Base-by-base conservation (phyloP, 2,888 invertebrate species). In the Zhuqinia jingwanae region DNA sequence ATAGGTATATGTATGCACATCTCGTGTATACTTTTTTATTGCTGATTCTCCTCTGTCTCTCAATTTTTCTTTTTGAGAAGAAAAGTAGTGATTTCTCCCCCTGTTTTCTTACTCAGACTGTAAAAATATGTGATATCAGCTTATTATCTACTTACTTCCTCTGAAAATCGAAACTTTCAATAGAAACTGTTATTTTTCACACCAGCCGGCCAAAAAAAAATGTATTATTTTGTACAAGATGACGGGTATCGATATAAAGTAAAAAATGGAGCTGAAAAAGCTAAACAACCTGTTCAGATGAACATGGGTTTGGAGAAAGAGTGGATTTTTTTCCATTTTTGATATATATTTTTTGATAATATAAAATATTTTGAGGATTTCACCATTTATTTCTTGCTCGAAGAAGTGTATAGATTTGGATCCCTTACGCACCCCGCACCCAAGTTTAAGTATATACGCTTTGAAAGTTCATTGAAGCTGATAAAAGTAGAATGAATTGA, bases 401-500 rank as follows among this genome's bases (percentile, higher is more conserved):
- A 13, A 15, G 13, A 58, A 13, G 56, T 22, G 58, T 22, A 73
- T 1, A 13, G 50, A 73, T 50, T 50, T 73, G n/a, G 68, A 80
- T 68, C 68, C 20, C 2, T 20, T 68, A 80, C 8, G 53, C 68
- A 68, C 30, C 36, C 30, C n/a, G n/a, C 3, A 15, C 13, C 42
- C 22, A 13, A 22, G 36, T 17, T 5, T 65, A 20, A 60, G 25
- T 60, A 13, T 45, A 20, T 42, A 17, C 53, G n/a, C n/a, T n/a
- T n/a, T n/a, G n/a, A n/a, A n/a, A n/a, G n/a, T n/a, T n/a, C n/a
- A n/a, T n/a, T 58, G 60, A 58, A 27, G 79, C 13, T 56, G 68
- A 80, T 68, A 80, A 80, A 80, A 80, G 36, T n/a, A 56, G 27
- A 76, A 56, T n/a, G n/a, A n/a, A n/a, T n/a, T n/a, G n/a, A n/a